Conservation (phyloP, 2,888 invertebrate genomes). For the Patella caerulea region DNA sequence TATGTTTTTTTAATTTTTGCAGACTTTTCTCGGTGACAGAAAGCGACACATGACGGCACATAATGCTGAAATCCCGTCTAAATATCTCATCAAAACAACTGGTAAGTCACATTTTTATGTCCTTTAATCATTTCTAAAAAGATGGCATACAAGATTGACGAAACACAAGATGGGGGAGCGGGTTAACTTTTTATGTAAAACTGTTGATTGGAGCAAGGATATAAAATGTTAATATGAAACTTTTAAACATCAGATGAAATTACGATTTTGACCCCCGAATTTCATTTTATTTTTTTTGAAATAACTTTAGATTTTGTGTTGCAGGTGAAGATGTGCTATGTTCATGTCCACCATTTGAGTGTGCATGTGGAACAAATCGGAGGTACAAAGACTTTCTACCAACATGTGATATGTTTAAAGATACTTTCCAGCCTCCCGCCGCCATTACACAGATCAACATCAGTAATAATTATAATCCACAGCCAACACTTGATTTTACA, state of each 20-base stretch:
- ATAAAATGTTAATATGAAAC: no score
- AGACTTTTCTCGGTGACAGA: neutral
- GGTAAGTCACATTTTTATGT: conserved; percentile 18
- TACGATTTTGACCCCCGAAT: no score
- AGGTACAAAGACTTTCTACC: conserved; percentile 28
- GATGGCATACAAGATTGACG: no score
- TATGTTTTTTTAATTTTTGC: no score
- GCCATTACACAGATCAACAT: conserved; percentile 44
- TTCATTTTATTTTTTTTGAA: no score
- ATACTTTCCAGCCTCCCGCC: conserved; percentile 18
- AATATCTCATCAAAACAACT: conserved; percentile 24
- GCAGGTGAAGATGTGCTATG: conserved; percentile 58
- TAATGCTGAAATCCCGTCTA: neutral
- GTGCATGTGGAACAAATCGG: conserved; percentile 49
- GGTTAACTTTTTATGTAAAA: no score
- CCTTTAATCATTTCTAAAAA: no score
- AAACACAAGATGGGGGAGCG: no score
- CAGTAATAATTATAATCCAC: conserved; percentile 36
- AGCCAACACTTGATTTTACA: conserved; percentile 28
- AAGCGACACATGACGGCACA: neutral
- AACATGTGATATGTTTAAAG: conserved; percentile 22
- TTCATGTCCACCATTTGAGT: conserved; percentile 66
- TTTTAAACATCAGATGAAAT: no score
- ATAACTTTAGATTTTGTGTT: conserved; percentile 20
- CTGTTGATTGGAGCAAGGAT: no score